Base-by-base conservation (phyloP, 2,113 vertebrate genomes). In the Callaeas wilsoni region DNA sequence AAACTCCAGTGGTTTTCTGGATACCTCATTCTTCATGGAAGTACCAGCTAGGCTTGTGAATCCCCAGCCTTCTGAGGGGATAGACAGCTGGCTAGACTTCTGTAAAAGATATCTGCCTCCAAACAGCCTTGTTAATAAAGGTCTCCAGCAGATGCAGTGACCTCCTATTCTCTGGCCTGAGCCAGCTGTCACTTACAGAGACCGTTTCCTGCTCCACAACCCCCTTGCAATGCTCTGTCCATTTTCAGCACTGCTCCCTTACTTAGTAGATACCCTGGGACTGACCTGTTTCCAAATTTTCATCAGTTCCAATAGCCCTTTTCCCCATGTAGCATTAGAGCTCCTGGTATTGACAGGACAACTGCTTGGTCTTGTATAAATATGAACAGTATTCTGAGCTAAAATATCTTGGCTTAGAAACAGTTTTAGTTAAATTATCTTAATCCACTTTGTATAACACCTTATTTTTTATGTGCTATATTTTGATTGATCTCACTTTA, bases 191-290 rank as follows among this genome's bases (percentile, higher is more conserved):
- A 27, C 42, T 57, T 37, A 42, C 23, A 52, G 33, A 47, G 6
- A 2, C 0, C 0, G 0, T 17, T 50, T 57, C 37, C 44, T 59
- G 42, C 49, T 78, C 37, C 42, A 75, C 32, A 67, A 15, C 7
- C 6, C 2, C 4, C 14, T 88, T 71, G 33, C 19, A 82, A 73
- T 12, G 35, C 49, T 44, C 6, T 50, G 39, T 27, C 55, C 17
- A 9, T 44, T 89, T 73, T 69, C 59, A 73, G 27, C 33, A 44
- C 13, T 60, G 12, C 6, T 37, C 6, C 13, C 32, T 55, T 67
- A 50, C 12, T 64, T 35, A 3, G 9, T 37, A 71, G 73, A 67
- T 42, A 67, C 5, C 9, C 3, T 21, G 11, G 15, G 8, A 60
- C 14, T 57, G 9, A 60, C 18, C 47, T 42, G 13, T 67, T 17